Percentiles rank a stretch among this genome's conserved stretches.
Evolutionary conservation across 2,888 invertebrate genomes (phyloP).

Genomic region (Cremastinae sp.): DNA sequence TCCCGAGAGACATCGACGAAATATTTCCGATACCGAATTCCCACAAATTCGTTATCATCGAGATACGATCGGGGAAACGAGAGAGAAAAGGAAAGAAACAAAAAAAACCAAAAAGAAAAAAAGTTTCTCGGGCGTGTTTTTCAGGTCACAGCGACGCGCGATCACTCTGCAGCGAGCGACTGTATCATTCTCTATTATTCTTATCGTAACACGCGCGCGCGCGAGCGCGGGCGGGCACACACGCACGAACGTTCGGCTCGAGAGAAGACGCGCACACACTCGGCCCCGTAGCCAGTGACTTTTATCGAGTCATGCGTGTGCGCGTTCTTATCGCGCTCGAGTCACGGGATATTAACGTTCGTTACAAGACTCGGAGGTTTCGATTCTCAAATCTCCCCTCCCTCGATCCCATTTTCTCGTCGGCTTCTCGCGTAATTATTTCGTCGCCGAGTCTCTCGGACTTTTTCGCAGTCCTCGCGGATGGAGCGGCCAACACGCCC

Average conservation of each 20-base stretch:
- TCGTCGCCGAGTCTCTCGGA: not conserved
- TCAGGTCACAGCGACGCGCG: constrained; percentile 26
- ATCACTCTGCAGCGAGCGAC: constrained; percentile 25
- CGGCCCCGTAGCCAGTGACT: not conserved
- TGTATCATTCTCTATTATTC: constrained; percentile 52
- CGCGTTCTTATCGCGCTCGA: constrained; percentile 3
- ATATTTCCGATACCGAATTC: constrained; percentile 2
- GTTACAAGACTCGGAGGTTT: not conserved
- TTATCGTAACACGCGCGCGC: constrained; percentile 51
- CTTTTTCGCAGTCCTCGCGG: not conserved
- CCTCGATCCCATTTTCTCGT: not conserved
- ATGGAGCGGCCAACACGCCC: constrained; percentile 44
- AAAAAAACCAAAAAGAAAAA: not conserved
- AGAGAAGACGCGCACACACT: constrained; percentile 6
- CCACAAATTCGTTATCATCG: constrained; percentile 3
- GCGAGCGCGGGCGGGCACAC: constrained; percentile 4
- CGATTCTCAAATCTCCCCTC: constrained; percentile 3
- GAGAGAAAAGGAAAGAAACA: not conserved
- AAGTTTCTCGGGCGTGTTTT: not conserved
- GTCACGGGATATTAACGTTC: not conserved
- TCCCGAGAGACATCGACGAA: constrained; percentile 67
- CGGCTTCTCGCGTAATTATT: not conserved
- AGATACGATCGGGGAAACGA: not conserved
- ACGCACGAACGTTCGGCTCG: constrained; percentile 26
- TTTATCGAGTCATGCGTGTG: constrained; percentile 40